Evolutionary conservation across 2,888 invertebrate species (phyloP), one percentile per base, ranked within the genome.

Genomic region (Artemia sinica): DNA sequence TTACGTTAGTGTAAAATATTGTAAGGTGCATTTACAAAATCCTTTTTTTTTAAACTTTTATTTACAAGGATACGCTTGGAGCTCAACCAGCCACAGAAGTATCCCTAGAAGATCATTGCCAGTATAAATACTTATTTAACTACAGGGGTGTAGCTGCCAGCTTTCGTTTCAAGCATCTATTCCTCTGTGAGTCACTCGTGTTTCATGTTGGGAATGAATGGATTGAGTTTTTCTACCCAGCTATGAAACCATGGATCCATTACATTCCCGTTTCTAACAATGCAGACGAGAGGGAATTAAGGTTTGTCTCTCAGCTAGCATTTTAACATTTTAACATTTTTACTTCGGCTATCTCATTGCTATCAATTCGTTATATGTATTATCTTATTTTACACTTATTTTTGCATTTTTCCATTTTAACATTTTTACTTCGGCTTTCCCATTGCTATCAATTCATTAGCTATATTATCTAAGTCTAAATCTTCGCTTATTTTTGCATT

Each of bases 61-160:
- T 72, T 77, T 78, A 74, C 67, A 76, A 91, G 85, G 96, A 96
- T 75, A 96, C 95, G 0, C 81, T 96, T 11, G 82, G 88, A 75
- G 85, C 83, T 13, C 82, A 86, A 48, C 90, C 96, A 67, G 95
- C 94, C 0, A 75, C 82, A 69, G 95, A 95, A 80, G 86, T 92
- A 0, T 83, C 88, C 0, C 85, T 97, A 73, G 91, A 91, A 79
- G 86, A 90, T 12, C 96, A 96, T 77, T 97, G 96, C 78, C 74
- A 77, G 69, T 80, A 78, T 74, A 84, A 85, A 77, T 95, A 86
- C 78, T 81, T 96, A 63, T 95, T 96, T 76, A 97, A 97, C 80
- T 96, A 91, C 76, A 84, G 95, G 72, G 96, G 96, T 3, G 95
- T 97, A 0, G 95, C 96, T 4, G 96, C 96, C 11, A 95, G 94